These are phyloP conservation scores for Acleris emargana DNA, from an alignment of 2,888 invertebrate species.

Conservation along the genomic window DNA sequence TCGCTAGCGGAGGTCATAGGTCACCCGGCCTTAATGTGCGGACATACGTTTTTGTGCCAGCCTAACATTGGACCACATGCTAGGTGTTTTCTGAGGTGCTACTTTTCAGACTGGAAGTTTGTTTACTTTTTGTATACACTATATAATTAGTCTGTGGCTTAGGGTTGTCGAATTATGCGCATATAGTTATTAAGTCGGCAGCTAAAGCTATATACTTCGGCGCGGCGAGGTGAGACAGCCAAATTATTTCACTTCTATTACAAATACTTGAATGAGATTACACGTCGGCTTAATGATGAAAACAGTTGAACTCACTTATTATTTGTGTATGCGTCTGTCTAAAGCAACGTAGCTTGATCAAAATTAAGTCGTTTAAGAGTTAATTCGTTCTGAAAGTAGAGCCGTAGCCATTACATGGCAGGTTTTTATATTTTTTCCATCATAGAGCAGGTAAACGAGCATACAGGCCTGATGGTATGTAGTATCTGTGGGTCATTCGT, in stretches of 20 bases:
- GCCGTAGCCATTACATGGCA: too few relatives aligned
- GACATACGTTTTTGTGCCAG: constrained; percentile 60
- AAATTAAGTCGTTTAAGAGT: too few relatives aligned
- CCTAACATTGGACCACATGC: constrained; percentile 46
- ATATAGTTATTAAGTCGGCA: constrained; percentile 50
- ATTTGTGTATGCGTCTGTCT: too few relatives aligned
- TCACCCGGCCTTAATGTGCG: constrained; percentile 70
- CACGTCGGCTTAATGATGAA: neutral
- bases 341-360: too few relatives aligned
- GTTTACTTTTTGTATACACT: neutral
- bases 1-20: constrained; percentile 63
- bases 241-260: constrained; percentile 23
- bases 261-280: constrained; percentile 16
- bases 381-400: too few relatives aligned
- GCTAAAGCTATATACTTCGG: constrained; percentile 41
- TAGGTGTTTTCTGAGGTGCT: constrained; percentile 48
- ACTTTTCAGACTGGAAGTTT: neutral
- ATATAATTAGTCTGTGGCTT: constrained; percentile 40
- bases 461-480: too few relatives aligned
- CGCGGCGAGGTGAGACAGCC: constrained; percentile 18
- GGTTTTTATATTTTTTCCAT: too few relatives aligned
- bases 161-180: constrained; percentile 50
- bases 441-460: too few relatives aligned
- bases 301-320: neutral
- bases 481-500: too few relatives aligned